Evolutionary conservation across 2,797 vertebrate genomes (phyloP), one percentile per base, ranked within the genome.

Genomic region (Lacerta bilineata): DNA sequence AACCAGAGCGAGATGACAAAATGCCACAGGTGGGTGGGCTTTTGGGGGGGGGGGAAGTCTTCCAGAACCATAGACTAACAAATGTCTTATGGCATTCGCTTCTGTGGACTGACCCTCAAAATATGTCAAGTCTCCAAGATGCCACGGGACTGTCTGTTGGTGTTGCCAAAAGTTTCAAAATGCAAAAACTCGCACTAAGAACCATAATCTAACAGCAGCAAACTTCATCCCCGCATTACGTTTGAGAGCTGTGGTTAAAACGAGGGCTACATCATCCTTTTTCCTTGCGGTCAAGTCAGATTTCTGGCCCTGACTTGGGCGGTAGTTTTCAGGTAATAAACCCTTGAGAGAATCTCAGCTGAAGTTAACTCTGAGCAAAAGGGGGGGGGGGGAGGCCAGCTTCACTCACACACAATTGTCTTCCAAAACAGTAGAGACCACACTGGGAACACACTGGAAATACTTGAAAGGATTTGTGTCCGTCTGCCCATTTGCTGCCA

Each of bases 291-390:
- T 41, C 33, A 33, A 33, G 17, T 46, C 4, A 41, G 68, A 17
- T 17, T 82, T 55, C 80, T 59, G 46, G 78, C 33, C 86, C 85
- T 83, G 82, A 75, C 43, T 88, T 59, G 11, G 46, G 1, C 87
- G 94, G 90, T 94, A 72, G 84, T 81, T 55, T 94, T 83, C 83
- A 85, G 79, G 59, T 50, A 69, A 92, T 0, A 41, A 85, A 88
- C 85, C 94, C 83, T 95, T 89, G 77, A 9, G 10, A 86, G 87
- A 92, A 91, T 36, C 3, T 91, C 80, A 91, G 85, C 0, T 0
- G 8, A 84, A 7, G 2, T 50, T n/a, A 74, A 90, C 15, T 79
- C 55, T 68, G 85, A 64, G 89, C 86, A 6, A 8, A 1, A 27
- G 29, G 23, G 41, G 8, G 33, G 33, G 33, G 1, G 29, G 79